Percentiles rank a stretch among this genome's conserved stretches.
Conservation (phyloP, 2,113 vertebrate species). For the Rutilus rutilus region DNA sequence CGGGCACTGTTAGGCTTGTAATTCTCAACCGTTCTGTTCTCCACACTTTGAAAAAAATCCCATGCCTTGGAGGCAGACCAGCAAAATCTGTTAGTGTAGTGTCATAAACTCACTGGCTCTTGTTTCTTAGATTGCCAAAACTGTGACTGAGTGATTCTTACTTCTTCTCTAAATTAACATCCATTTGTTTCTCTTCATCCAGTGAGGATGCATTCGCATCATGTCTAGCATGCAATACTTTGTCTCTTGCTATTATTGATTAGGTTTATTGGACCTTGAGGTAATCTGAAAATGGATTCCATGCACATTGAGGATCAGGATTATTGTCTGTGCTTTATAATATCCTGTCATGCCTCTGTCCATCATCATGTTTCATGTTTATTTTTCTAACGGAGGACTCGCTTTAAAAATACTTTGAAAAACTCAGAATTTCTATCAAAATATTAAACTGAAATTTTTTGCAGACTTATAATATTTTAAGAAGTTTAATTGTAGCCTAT, state of each 20-base stretch:
- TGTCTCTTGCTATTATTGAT: constrained; percentile 56
- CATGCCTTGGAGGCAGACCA: constrained; percentile 35
- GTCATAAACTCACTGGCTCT: neutral
- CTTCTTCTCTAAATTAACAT: neutral
- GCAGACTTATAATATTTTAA: neutral
- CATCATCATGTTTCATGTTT: constrained; percentile 2
- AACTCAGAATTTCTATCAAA: neutral
- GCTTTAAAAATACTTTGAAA: constrained; percentile 33
- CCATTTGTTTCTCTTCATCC: neutral
- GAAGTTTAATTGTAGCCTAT: neutral
- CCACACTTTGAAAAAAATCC: constrained; percentile 47
- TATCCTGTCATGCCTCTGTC: neutral
- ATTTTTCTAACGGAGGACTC: neutral
- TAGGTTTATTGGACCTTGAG: constrained; percentile 62
- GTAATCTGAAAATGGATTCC: constrained; percentile 45
- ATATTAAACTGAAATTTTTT: neutral
- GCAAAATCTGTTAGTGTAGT: constrained; percentile 15
- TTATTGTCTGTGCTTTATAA: constrained; percentile 12
- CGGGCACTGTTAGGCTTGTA: constrained; percentile 53
- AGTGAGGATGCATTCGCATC: neutral
- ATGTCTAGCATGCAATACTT: neutral
- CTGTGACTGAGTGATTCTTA: neutral
- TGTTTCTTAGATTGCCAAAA: neutral
- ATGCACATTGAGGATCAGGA: neutral
- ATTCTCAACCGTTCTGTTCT: constrained; percentile 45